Evolutionary conservation across 1,140 invertebrate genomes (phyloP).

Genomic region (Phocides pigmalion): DNA sequence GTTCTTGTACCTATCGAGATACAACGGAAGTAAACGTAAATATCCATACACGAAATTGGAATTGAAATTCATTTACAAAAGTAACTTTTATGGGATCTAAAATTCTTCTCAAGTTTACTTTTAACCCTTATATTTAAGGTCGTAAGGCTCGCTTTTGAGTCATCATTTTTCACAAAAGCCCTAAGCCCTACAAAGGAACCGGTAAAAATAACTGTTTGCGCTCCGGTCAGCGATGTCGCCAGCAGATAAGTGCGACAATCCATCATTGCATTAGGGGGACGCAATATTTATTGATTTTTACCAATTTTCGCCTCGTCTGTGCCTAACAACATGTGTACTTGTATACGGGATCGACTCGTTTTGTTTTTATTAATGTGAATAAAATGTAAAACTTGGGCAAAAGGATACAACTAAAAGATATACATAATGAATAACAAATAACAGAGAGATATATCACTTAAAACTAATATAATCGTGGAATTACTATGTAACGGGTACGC

Average conservation of each 20-base stretch:
- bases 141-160: constrained; percentile 10
- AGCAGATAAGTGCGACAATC: constrained; percentile 70
- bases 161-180: constrained; percentile 11
- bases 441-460: no score
- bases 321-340: constrained; percentile 25
- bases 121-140: constrained; percentile 1
- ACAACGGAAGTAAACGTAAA: no score
- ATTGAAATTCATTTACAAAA: not conserved
- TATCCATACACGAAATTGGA: not conserved
- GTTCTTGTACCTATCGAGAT: no score
- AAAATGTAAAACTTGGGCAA: no score
- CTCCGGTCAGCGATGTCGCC: constrained; percentile 64
- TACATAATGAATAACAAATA: no score
- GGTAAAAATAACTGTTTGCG: constrained; percentile 44
- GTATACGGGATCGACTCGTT: not conserved
- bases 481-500: no score
- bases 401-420: no score
- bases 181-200: constrained; percentile 37
- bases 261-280: constrained; percentile 79
- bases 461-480: no score
- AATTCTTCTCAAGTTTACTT: not conserved
- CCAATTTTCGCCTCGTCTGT: constrained; percentile 54
- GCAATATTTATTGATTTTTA: constrained; percentile 76
- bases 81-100: not conserved
- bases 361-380: not conserved